These are phyloP conservation scores for Coecobrya sp. DNA, from an alignment of 2,888 invertebrate species.

Conservation along the genomic window DNA sequence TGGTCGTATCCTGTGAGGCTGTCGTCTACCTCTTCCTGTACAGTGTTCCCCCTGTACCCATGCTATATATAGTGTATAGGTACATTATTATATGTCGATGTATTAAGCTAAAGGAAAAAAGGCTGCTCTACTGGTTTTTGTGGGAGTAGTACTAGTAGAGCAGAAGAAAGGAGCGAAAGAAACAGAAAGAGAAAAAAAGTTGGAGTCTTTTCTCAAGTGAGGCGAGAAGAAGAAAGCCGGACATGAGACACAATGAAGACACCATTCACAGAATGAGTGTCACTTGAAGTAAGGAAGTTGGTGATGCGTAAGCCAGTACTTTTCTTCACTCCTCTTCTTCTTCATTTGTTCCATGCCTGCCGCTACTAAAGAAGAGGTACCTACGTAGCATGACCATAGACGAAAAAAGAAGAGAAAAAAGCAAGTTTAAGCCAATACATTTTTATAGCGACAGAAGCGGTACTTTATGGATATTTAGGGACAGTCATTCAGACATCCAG, in stretches of 20 bases:
- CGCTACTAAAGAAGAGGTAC: conserved; percentile 23
- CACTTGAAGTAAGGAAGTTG: conserved; percentile 82
- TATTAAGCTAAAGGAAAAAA: too few species aligned
- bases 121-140: background rate
- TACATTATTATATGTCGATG: too few species aligned
- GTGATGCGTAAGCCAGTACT: conserved; percentile 80
- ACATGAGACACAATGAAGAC: conserved; percentile 82
- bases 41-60: background rate
- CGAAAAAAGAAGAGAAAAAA: background rate
- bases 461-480: background rate
- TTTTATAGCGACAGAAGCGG: background rate
- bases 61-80: too few species aligned
- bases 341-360: background rate
- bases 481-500: background rate
- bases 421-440: background rate
- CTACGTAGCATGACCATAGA: background rate
- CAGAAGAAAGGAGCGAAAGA: conserved; percentile 8
- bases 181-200: conserved; percentile 61
- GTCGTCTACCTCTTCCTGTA: conserved; percentile 75
- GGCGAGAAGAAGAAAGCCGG: conserved; percentile 81
- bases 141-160: conserved; percentile 5
- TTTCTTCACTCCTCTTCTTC: conserved; percentile 45
- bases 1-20: conserved; percentile 77
- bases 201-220: conserved; percentile 76
- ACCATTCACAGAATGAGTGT: conserved; percentile 81